Percentiles rank a stretch among this genome's conserved stretches.
These are phyloP conservation scores for Rhincodon typus DNA, from an alignment of 2,797 vertebrate genomes.

Conservation along the genomic window DNA sequence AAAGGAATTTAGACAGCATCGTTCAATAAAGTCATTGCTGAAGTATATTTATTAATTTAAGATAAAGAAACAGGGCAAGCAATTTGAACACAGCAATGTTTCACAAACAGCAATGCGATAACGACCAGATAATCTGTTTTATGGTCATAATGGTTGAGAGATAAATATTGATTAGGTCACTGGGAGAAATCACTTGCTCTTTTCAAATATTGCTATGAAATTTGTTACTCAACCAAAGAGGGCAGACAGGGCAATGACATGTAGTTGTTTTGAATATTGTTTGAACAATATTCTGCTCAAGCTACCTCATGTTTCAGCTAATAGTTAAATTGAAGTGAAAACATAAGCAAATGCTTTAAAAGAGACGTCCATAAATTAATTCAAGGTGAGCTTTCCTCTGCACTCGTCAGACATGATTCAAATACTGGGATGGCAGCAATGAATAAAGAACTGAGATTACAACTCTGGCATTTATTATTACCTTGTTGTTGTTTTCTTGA, in stretches of 20 bases:
- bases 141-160: not conserved
- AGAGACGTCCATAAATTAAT: not conserved
- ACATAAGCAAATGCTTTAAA: not conserved
- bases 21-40: not conserved
- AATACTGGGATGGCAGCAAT: not conserved
- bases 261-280: not conserved
- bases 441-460: slow-evolving; percentile 40
- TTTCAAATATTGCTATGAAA: not conserved
- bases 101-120: not conserved
- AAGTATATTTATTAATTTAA: not conserved
- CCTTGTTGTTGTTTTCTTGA: slow-evolving; percentile 95
- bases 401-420: not conserved
- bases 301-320: not conserved
- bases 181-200: not conserved
- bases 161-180: not conserved
- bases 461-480: slow-evolving; percentile 49
- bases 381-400: not conserved
- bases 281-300: not conserved
- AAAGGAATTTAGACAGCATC: not conserved
- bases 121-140: not conserved
- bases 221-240: not conserved
- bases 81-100: not conserved
- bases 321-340: not conserved
- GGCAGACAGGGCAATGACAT: not conserved
- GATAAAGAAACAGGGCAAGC: not conserved